Evolutionary conservation across 2,888 invertebrate genomes (phyloP), one percentile per base, ranked within the genome.

Genomic region (Hypselothyrea guttata): DNA sequence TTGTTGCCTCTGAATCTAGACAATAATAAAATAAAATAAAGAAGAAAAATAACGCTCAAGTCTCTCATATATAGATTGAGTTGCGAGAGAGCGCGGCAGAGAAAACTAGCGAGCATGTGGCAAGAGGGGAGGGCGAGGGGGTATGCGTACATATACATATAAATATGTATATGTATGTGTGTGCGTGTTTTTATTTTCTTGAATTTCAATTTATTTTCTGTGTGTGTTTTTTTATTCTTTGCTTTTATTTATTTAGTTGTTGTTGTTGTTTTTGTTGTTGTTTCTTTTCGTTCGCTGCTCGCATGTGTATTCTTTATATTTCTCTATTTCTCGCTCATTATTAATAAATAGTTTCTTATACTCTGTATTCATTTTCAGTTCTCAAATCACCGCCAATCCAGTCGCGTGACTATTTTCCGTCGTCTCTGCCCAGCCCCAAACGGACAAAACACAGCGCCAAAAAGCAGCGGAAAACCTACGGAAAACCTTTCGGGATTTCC

Each of bases 301-400:
- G 7, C 31, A 8, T 45, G 18, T 37, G n/a, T 51, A 33, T 53
- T 35, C 15, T 12, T 37, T 16, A 37, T 9, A 9, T 22, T 4
- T 34, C 16, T 35, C 7, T 35, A 28, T 41, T 11, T 61, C 47
- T 71, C 66, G 74, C 78, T 66, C 83, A 82, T 78, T 81, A 85
- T 85, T 81, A 81, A 85, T 83, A 81, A 81, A 81, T 83, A 83
- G 83, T 81, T 79, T 81, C 85, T 81, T 85, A 63, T 82, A 82
- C 79, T 84, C 70, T 82, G 49, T 68, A 68, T 79, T 81, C 70
- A 73, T 78, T 81, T 81, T 85, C 81, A 81, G 81, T 81, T 75
- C 61, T 59, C 76, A 76, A 81, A 75, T 59, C 76, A 76, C 65
- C 58, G 76, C 58, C 85, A 64, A 56, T 70, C 58, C 68, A 75